Percentiles rank a stretch among this genome's conserved stretches.
These are phyloP conservation scores for Diachrysia chrysitis DNA, from an alignment of 2,888 invertebrate genomes.

Conservation along the genomic window DNA sequence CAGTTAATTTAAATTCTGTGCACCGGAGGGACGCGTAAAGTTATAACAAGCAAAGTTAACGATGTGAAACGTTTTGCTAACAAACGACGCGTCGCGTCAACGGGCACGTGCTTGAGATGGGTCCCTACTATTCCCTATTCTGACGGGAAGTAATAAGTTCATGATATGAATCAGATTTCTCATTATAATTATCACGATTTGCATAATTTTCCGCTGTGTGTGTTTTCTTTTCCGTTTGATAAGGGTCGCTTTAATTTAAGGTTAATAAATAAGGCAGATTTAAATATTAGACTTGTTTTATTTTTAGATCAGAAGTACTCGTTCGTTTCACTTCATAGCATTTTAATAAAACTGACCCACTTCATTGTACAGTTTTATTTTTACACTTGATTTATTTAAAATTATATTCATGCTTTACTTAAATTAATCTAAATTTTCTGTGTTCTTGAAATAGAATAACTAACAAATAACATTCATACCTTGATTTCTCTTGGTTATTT, in stretches of 20 bases:
- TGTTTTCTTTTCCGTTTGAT: constrained; percentile 36
- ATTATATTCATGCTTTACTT: neutral
- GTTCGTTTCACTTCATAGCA: neutral
- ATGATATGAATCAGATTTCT: constrained; percentile 58
- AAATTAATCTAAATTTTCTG: neutral
- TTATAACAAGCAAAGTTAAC: constrained; percentile 86
- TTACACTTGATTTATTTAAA: neutral
- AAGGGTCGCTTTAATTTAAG: constrained; percentile 27
- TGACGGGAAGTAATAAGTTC: constrained; percentile 58
- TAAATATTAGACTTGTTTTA: neutral
- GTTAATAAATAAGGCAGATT: constrained; percentile 6
- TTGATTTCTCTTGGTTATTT: no score
- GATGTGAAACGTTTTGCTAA: constrained; percentile 73
- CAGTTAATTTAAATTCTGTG: constrained; percentile 78
- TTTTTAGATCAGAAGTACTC: neutral
- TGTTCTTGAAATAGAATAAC: neutral
- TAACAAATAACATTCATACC: no score
- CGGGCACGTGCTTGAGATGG: constrained; percentile 59
- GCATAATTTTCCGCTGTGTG: constrained; percentile 44
- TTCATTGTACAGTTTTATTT: neutral
- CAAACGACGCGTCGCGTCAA: constrained; percentile 73
- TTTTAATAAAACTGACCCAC: neutral
- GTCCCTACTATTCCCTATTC: constrained; percentile 41
- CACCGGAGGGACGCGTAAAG: constrained; percentile 76
- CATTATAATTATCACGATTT: constrained; percentile 51